phyloP scores from a whole-genome alignment of 2,888 invertebrate genomes.

The Orchestes rusci region DNA sequence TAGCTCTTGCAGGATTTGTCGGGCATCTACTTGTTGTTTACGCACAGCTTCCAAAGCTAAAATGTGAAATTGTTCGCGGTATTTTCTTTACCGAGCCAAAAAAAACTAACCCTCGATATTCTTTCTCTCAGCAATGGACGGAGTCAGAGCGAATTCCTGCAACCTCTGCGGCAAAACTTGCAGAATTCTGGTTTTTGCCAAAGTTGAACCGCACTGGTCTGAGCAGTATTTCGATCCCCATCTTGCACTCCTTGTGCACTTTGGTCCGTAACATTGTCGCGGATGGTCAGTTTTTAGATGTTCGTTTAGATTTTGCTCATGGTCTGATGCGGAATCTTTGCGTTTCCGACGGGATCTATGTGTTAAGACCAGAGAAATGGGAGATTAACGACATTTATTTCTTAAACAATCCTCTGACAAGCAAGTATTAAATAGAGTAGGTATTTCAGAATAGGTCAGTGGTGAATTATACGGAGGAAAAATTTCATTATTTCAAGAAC shows the following conservation, averaged over 20 bases:
- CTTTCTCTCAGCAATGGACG: slow-evolving; percentile 80
- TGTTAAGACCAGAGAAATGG: too few relatives aligned
- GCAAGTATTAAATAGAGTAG: too few relatives aligned
- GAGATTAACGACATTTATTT: too few relatives aligned
- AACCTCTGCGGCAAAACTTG: slow-evolving; percentile 64
- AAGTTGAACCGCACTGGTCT: slow-evolving; percentile 80
- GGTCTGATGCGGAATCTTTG: slow-evolving; percentile 40
- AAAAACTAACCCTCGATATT: slow-evolving; percentile 44
- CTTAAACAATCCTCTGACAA: too few relatives aligned
- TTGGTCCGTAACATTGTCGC: slow-evolving; percentile 88
- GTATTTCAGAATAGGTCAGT: too few relatives aligned
- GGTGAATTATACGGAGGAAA: too few relatives aligned
- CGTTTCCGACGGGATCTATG: slow-evolving; percentile 36
- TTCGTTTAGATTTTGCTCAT: slow-evolving; percentile 45
- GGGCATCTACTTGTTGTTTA: slow-evolving; percentile 70
- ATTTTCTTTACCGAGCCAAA: neutral
- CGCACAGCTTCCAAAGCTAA: slow-evolving; percentile 52
- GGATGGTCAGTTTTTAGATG: slow-evolving; percentile 55
- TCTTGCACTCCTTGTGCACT: slow-evolving; percentile 71
- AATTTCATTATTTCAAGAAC: too few relatives aligned
- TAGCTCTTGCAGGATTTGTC: slow-evolving; percentile 69
- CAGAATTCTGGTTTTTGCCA: slow-evolving; percentile 80
- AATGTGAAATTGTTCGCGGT: slow-evolving; percentile 8
- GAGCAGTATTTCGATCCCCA: slow-evolving; percentile 87
- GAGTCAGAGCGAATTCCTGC: slow-evolving; percentile 86